Conservation (phyloP, 2,888 invertebrate species). For the Pyrgus malvae region DNA sequence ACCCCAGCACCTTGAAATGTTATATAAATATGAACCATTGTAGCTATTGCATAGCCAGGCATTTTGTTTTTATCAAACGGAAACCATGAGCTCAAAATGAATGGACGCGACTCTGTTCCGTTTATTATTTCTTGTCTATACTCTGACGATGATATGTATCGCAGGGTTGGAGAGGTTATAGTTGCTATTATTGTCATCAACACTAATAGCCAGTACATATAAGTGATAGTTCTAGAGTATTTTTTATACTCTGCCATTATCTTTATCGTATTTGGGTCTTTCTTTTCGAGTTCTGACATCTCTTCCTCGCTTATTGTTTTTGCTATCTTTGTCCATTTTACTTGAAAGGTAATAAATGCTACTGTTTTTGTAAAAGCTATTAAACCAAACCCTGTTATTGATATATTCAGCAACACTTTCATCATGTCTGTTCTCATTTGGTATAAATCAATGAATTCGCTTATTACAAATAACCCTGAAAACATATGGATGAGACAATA, state of each 20-base stretch:
- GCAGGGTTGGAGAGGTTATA: conserved; percentile 48
- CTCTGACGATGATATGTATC: conserved; percentile 41
- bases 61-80: conserved; percentile 56
- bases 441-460: conserved; percentile 49
- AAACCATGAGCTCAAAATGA: conserved; percentile 60
- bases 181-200: conserved; percentile 45
- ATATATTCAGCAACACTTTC: conserved; percentile 49
- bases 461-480: conserved; percentile 44
- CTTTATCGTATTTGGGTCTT: conserved; percentile 35
- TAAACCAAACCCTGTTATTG: conserved; percentile 45
- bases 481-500: conserved; percentile 44
- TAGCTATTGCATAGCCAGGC: conserved; percentile 52
- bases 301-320: conserved; percentile 48
- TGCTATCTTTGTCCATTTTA: conserved; percentile 40
- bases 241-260: conserved; percentile 47
- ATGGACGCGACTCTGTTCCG: conserved; percentile 51
- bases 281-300: conserved; percentile 37
- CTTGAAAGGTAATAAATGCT: conserved; percentile 41
- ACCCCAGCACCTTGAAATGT: conserved; percentile 48
- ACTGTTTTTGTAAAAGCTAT: conserved; percentile 46
- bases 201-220: conserved; percentile 50
- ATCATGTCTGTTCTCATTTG: conserved; percentile 46
- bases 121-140: conserved; percentile 46
- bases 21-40: conserved; percentile 48
- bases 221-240: conserved; percentile 53